Conservation (phyloP, 2,888 invertebrate species). For the Uropetala carovei region DNA sequence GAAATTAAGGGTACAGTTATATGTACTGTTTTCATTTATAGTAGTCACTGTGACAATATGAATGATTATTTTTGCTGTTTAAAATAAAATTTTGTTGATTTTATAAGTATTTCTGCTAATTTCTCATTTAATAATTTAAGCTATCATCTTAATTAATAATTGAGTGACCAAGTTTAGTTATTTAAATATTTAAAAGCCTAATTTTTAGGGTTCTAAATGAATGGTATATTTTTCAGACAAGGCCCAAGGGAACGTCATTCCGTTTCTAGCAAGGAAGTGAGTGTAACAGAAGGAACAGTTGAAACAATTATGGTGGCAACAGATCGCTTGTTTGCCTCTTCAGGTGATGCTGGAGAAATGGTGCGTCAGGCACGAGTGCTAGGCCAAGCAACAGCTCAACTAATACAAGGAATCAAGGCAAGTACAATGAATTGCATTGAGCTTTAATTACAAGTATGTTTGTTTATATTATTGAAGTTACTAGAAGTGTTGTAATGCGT, state of each 20-base stretch:
- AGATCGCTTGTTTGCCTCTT: constrained; percentile 89
- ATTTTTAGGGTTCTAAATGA: too few species aligned
- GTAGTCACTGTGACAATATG: too few species aligned
- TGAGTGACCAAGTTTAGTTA: too few species aligned
- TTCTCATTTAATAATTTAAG: too few species aligned
- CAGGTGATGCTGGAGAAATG: constrained; percentile 95
- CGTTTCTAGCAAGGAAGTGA: constrained; percentile 32
- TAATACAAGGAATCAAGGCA: constrained; percentile 95
- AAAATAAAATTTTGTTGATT: too few species aligned
- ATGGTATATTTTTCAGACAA: constrained; percentile 13
- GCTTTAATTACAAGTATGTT: neutral
- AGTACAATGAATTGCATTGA: neutral
- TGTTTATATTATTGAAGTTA: too few species aligned
- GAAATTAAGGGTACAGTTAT: too few species aligned
- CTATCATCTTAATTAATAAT: too few species aligned
- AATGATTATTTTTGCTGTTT: too few species aligned
- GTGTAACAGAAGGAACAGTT: constrained; percentile 87
- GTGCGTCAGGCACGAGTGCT: constrained; percentile 93
- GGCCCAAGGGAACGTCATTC: constrained; percentile 45
- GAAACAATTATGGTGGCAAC: constrained; percentile 94
- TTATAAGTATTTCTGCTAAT: too few species aligned
- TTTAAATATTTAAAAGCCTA: too few species aligned
- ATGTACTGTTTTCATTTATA: too few species aligned
- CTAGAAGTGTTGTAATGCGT: neutral
- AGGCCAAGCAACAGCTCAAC: constrained; percentile 95